Evolutionary conservation across 2,888 invertebrate species (phyloP).

Genomic region (Aradus depressus): DNA sequence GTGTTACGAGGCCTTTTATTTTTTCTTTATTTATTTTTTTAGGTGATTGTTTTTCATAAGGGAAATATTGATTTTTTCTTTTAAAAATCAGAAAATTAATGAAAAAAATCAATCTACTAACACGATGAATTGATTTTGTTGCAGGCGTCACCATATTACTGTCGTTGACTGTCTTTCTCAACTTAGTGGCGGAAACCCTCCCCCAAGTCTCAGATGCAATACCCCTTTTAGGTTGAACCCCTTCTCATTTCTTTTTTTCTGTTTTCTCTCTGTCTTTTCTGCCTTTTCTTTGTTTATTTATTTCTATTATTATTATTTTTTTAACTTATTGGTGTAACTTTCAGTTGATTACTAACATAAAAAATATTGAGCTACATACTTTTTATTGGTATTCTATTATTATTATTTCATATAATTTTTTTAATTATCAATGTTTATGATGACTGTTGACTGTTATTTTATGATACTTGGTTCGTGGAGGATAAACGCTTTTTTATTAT

Average conservation of each 20-base stretch:
- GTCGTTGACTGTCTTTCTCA: constrained; percentile 95
- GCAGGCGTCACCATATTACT: constrained; percentile 93
- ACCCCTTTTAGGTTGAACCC: constrained; percentile 46
- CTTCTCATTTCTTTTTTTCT: constrained; percentile 28
- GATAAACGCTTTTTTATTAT: constrained; percentile 24
- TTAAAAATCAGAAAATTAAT: not conserved
- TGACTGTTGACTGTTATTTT: constrained; percentile 25
- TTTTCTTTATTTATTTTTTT: too few species aligned
- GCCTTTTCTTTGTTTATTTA: constrained; percentile 19
- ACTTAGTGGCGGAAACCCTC: constrained; percentile 95
- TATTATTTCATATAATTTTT: constrained; percentile 14
- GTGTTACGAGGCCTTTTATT: too few species aligned
- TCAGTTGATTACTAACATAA: too few species aligned
- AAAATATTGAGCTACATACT: constrained; percentile 19
- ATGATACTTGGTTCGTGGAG: constrained; percentile 29
- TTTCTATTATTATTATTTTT: constrained; percentile 16
- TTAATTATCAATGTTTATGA: constrained; percentile 25
- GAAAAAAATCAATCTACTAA: constrained; percentile 12
- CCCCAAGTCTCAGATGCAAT: constrained; percentile 56
- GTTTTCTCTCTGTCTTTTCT: constrained; percentile 29
- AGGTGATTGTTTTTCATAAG: too few species aligned
- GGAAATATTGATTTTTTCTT: not conserved
- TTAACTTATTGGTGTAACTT: constrained; percentile 8
- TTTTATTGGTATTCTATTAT: constrained; percentile 10
- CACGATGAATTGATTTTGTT: constrained; percentile 35